Evolutionary conservation across 2,113 vertebrate genomes (phyloP), one percentile per base, ranked within the genome.

Genomic region (Nymphicus hollandicus): DNA sequence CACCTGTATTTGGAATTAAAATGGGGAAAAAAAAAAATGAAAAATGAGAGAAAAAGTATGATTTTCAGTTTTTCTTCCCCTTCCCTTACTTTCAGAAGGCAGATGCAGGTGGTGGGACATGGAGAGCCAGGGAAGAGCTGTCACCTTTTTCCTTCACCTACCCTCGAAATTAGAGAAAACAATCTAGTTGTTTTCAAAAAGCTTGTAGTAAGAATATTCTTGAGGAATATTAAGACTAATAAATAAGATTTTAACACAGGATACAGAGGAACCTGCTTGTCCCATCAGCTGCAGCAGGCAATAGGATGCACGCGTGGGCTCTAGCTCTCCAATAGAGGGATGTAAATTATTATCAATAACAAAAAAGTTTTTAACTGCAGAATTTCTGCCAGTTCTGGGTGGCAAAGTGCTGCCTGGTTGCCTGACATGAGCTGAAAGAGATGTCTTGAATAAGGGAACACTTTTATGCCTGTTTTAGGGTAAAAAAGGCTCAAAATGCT

Each of bases 41-140:
- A 66, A 81, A 64, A 50, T 12, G 2, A 70, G 19, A 16, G 19
- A 10, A 37, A 50, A 88, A 44, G 1, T 60, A 2, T 24, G 14
- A 4, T 74, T 61, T 29, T 52, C 33, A 16, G 2, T 43, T n/a
- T 76, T 86, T 49, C 6, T 68, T 87, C 24, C 35, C 24, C 10
- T 56, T 49, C 7, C 10, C 3, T 65, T n/a, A 6, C 17, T 70
- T 78, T 69, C 31, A 47, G 39, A 44, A n/a, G 33, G 13, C 16
- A 64, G 28, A 10, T 0, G 1, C 7, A 8, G 5, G 19, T 1
- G 6, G 31, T 19, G 47, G 13, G 39, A 53, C 55, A 13, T 2
- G 5, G 20, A n/a, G 0, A 53, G 5, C 5, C 15, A 11, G 39
- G 41, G 47, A 69, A 72, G 33, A 43, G 6, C 13, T 39, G 5